Percentiles rank a stretch among this genome's conserved stretches.
Conservation (phyloP, 2,888 invertebrate genomes). For the Scaptomyza flava region DNA sequence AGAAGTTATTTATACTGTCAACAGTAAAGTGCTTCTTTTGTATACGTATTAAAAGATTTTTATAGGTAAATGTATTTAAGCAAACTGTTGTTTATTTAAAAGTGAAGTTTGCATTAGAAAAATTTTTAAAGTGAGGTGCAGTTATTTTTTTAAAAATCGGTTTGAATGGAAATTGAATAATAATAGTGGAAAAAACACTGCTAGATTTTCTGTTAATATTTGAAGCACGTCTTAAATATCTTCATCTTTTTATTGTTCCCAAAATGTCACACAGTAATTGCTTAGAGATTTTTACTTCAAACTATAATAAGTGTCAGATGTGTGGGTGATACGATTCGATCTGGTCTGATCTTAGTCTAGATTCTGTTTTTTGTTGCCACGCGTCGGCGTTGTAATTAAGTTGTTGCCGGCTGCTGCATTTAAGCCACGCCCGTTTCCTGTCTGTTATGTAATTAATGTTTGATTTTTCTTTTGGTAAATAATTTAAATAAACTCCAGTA, state of each 20-base stretch:
- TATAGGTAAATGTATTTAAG: constrained; percentile 3
- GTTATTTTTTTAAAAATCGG: too few relatives aligned
- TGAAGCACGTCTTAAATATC: too few relatives aligned
- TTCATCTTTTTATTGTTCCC: too few relatives aligned
- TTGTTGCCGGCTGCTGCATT: constrained; percentile 27
- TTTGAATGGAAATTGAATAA: too few relatives aligned
- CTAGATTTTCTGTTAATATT: too few relatives aligned
- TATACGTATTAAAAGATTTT: constrained; percentile 42
- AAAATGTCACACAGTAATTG: constrained; percentile 5
- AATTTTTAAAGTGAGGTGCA: too few relatives aligned
- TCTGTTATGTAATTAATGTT: constrained; percentile 42
- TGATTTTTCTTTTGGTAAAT: constrained; percentile 12
- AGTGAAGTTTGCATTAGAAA: neutral
- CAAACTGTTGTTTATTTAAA: neutral
- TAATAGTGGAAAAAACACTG: neutral
- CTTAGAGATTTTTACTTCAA: constrained; percentile 40
- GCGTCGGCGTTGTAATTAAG: constrained; percentile 69
- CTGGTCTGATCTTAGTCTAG: constrained; percentile 45
- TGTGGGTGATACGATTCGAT: constrained; percentile 44
- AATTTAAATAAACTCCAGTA: constrained; percentile 47
- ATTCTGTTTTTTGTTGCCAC: constrained; percentile 26
- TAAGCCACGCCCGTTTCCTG: constrained; percentile 68
- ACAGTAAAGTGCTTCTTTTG: constrained; percentile 36
- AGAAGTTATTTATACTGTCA: constrained; percentile 10
- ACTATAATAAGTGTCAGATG: constrained; percentile 46